Evolutionary conservation across 2,113 vertebrate genomes (phyloP).

Genomic region (Lipophrys pholis): DNA sequence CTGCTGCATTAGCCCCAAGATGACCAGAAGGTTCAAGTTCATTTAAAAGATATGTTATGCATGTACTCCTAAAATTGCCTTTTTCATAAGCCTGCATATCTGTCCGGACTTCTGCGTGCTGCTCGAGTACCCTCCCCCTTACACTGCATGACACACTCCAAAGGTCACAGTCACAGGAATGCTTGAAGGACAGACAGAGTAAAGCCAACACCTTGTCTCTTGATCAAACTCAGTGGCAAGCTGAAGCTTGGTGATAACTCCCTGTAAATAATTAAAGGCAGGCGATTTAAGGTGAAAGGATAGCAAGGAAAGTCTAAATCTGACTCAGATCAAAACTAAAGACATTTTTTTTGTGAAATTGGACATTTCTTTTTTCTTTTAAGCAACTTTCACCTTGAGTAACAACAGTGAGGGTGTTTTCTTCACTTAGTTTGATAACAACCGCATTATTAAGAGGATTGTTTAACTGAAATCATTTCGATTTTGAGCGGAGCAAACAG

Average conservation of each 20-base stretch:
- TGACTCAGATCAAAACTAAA: neutral
- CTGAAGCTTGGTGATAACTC: slow-evolving; percentile 65
- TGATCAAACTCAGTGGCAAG: slow-evolving; percentile 53
- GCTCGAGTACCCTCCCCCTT: slow-evolving; percentile 74
- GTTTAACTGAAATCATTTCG: neutral
- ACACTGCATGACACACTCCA: slow-evolving; percentile 81
- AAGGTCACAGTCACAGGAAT: slow-evolving; percentile 87
- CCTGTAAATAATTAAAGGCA: slow-evolving; percentile 57
- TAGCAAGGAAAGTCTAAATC: neutral
- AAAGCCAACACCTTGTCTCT: slow-evolving; percentile 76
- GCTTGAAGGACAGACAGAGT: slow-evolving; percentile 84
- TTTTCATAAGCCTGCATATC: slow-evolving; percentile 50
- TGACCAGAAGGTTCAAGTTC: neutral
- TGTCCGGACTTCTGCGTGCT: slow-evolving; percentile 64
- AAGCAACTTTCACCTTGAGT: slow-evolving; percentile 18
- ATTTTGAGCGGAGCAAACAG: neutral
- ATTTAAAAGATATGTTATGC: too few species aligned
- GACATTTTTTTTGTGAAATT: neutral
- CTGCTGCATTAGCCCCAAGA: neutral
- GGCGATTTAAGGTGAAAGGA: neutral
- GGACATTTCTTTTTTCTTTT: neutral
- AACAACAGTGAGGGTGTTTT: neutral
- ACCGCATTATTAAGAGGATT: neutral
- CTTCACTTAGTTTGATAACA: neutral
- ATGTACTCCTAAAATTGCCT: neutral